Percentiles rank a stretch among this genome's conserved stretches.
Conservation (phyloP, 2,113 vertebrate species). For the Cephalopterus ornatus region DNA sequence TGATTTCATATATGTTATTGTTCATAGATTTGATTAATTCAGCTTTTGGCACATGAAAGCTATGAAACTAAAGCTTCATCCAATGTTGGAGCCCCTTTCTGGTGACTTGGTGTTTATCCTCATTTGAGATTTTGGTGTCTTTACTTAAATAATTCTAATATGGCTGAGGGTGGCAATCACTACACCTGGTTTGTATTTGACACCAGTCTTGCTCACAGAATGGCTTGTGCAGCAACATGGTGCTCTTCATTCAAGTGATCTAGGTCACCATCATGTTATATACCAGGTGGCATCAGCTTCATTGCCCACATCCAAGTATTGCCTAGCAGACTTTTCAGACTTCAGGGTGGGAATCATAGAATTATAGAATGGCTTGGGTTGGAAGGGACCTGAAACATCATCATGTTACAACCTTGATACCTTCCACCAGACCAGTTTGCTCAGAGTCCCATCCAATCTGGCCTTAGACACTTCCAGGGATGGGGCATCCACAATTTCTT, state of each 20-base stretch:
- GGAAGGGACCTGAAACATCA: not conserved
- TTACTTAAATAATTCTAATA: not conserved
- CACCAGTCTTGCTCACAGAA: not conserved
- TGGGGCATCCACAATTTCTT: not conserved
- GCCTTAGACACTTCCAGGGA: not conserved
- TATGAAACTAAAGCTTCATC: not conserved
- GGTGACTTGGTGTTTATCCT: not conserved
- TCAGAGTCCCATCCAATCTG: not conserved
- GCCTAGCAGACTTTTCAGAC: not conserved
- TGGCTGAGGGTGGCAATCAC: not conserved
- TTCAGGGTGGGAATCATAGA: not conserved
- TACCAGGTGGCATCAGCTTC: not conserved
- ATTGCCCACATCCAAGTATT: not conserved
- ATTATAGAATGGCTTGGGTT: not conserved
- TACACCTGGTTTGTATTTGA: not conserved
- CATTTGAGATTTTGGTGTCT: not conserved
- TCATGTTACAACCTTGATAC: not conserved
- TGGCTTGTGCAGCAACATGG: not conserved
- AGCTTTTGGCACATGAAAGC: not conserved
- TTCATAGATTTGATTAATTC: not conserved
- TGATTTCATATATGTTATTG: not conserved
- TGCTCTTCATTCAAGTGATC: not conserved
- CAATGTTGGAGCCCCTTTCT: not conserved
- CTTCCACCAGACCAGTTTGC: not conserved
- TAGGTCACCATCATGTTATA: not conserved